Base-by-base conservation (phyloP, 1,140 invertebrate genomes). In the Trichonephila clavipes region DNA sequence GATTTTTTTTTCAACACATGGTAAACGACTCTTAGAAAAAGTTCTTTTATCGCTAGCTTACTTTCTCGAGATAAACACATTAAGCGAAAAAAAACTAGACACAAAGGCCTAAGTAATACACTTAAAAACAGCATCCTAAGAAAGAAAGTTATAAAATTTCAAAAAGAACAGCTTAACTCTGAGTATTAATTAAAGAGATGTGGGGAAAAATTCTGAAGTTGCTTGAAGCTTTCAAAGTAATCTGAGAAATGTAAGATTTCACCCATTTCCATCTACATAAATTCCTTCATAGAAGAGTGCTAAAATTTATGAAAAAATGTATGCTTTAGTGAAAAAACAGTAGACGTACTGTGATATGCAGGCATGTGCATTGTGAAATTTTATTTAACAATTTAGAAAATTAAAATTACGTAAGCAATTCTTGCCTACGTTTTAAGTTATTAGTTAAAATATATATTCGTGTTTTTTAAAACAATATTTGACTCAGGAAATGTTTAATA, bases 31-130 rank as follows among this genome's bases (percentile, higher is more conserved):
- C 21, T n/a, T 24, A 3, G 14, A 34, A 28, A 88, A 64, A 61
- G n/a, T 58, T 66, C 8, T n/a, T 88, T 28, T 61, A 85, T 21
- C 34, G 64, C 86, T 66, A 61, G 64, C 64, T 40, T 88, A 88
- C 86, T 88, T 88, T 88, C 86, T 34, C 86, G 40, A 88, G 86
- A 66, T 88, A 88, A 88, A 88, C 61, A 66, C 86, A 88, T 88
- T 88, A 88, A 88, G 86, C 7, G 24, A 34, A 88, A 88, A 88
- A 40, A 40, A 88, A 61, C 34, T 88, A 19, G 40, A 16, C 61
- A 88, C 40, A 88, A 88, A 88, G 61, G n/a, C 62, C 34, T 34
- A 16, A 64, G 86, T 88, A 88, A 88, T 88, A 88, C 21, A 64
- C 86, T 64, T 21, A 64, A 61, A 61, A 85, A 85, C 24, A 66